Percentiles rank a stretch among this genome's conserved stretches.
These are phyloP conservation scores for Hypocryptadius cinnamomeus DNA, from an alignment of 2,113 vertebrate genomes.

Conservation along the genomic window DNA sequence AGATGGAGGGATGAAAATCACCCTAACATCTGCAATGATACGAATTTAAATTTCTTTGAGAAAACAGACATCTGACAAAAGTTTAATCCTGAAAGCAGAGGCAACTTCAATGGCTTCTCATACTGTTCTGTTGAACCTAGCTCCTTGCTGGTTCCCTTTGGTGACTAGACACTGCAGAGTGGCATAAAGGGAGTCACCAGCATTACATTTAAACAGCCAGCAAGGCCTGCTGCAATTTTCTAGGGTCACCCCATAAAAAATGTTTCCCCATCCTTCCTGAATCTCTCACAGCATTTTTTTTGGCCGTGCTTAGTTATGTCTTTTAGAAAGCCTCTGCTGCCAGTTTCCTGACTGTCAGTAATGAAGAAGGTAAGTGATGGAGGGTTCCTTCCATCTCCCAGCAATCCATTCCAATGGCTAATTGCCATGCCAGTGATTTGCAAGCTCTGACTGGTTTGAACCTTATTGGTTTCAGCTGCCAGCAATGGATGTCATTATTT, in stretches of 20 bases:
- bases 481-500: not conserved
- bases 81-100: not conserved
- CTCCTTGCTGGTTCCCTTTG: not conserved
- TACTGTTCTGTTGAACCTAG: not conserved
- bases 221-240: not conserved
- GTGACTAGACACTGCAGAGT: not conserved
- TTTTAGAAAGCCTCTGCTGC: not conserved
- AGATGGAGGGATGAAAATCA: not conserved
- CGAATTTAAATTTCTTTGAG: not conserved
- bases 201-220: not conserved
- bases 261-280: rapidly evolving
- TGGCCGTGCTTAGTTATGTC: not conserved
- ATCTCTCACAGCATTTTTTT: not conserved
- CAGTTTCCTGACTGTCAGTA: not conserved
- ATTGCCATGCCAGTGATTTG: not conserved
- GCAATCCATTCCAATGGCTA: not conserved
- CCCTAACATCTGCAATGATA: not conserved
- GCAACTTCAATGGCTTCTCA: not conserved
- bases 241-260: not conserved
- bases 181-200: not conserved
- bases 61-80: not conserved
- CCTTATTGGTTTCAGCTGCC: not conserved
- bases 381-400: not conserved
- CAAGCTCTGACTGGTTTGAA: not conserved
- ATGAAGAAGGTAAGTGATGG: not conserved